Base-by-base conservation (phyloP, 2,888 invertebrate species). In the Seira musarum region DNA sequence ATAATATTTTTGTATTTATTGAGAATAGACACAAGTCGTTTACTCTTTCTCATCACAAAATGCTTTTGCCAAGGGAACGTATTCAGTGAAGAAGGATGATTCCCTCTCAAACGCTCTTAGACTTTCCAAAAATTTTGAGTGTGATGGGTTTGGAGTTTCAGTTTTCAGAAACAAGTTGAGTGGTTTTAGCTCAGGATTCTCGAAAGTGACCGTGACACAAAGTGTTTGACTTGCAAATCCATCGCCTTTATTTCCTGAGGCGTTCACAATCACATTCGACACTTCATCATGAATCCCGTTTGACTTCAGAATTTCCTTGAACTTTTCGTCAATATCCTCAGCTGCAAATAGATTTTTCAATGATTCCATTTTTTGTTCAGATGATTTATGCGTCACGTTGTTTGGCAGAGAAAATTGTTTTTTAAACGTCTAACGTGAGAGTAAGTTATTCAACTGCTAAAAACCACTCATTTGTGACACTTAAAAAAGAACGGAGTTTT, bases 121-220 rank as follows among this genome's bases (percentile, higher is more conserved):
- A 1, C 67, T 66, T 61, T 77, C 75, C 1, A 77, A 2, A 25
- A 80, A 49, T 60, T 64, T 22, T n/a, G n/a, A n/a, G n/a, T n/a
- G n/a, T n/a, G n/a, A n/a, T n/a, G n/a, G n/a, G n/a, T n/a, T n/a
- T 0, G 24, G 19, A 2, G 61, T 63, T 17, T 60, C 67, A 15
- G 49, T 61, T 21, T 83, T 83, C 13, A 72, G 67, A 73, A 83
- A 83, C 1, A 83, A 66, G 40, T 83, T 82, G 24, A 82, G 35
- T 2, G 66, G 65, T 30, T 77, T 66, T 13, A 60, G 2, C 0
- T 40, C 35, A 5, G 66, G 57, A 61, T 77, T 49, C 8, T 30
- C 61, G 25, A 83, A 83, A 21, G 67, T 67, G 2, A 83, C 72
- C 10, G 71, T 75, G 0, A 82, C 78, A 57, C 74, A 82, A 19